Conservation (phyloP, 2,797 vertebrate genomes). For the Xenopus petersii region DNA sequence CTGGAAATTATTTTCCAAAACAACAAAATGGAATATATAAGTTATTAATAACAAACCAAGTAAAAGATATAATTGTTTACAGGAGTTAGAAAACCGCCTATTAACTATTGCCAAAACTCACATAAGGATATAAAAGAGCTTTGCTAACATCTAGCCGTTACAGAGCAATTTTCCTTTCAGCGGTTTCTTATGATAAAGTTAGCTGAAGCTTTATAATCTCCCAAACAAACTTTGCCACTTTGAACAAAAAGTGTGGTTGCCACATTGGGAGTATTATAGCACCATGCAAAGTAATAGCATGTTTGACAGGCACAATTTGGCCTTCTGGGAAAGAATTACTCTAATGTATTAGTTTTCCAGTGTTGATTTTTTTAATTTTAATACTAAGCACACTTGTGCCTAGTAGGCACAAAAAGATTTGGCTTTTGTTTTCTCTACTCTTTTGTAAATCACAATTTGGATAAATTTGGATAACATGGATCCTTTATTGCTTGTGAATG, state of each 20-base stretch:
- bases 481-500: no score
- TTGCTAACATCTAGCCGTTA: background rate
- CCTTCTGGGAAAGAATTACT: constrained; percentile 11
- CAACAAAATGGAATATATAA: no score
- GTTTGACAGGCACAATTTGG: background rate
- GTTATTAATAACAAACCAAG: no score
- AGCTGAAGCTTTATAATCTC: background rate
- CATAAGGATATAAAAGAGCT: background rate
- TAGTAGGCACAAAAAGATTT: no score
- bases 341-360: background rate
- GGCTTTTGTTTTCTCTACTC: no score
- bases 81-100: background rate
- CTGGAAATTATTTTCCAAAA: no score
- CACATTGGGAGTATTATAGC: constrained; percentile 8
- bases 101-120: background rate
- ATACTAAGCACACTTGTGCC: no score
- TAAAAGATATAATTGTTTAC: background rate
- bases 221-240: background rate
- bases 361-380: background rate
- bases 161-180: background rate
- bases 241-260: background rate
- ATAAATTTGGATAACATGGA: no score
- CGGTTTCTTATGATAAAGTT: background rate
- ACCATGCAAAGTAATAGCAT: background rate
- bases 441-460: no score